These are phyloP conservation scores for Cephalopachus bancanus DNA, from an alignment of 2,797 vertebrate species.

Conservation along the genomic window DNA sequence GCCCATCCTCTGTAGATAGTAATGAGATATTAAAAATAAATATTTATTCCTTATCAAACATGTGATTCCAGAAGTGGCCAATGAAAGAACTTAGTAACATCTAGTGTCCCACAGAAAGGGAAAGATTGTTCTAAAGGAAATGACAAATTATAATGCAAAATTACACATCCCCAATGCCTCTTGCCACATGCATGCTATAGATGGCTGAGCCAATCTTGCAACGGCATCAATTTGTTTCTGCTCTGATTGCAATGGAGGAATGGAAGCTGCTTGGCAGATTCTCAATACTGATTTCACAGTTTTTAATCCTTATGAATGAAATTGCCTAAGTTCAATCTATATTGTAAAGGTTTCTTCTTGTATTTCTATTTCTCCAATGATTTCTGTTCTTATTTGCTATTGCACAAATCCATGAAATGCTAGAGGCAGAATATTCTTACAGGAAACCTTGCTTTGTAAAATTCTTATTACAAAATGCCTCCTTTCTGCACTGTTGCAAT, in stretches of 20 bases:
- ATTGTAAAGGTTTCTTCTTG: constrained; percentile 77
- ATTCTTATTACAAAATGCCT: constrained; percentile 70
- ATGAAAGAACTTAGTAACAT: neutral
- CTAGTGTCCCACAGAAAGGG: neutral
- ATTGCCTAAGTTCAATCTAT: constrained; percentile 78
- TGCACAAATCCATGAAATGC: constrained; percentile 68
- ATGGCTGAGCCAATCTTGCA: constrained; percentile 10
- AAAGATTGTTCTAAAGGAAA: constrained; percentile 50
- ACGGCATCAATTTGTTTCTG: constrained; percentile 43
- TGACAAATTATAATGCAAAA: neutral
- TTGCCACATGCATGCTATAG: neutral
- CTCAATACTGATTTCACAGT: constrained; percentile 72
- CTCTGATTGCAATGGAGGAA: constrained; percentile 54
- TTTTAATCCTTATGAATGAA: constrained; percentile 82
- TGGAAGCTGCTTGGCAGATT: constrained; percentile 73
- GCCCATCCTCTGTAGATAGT: neutral
- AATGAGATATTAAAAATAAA: constrained; percentile 28
- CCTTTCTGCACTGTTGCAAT: constrained; percentile 34
- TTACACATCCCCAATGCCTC: neutral
- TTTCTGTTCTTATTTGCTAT: constrained; percentile 76
- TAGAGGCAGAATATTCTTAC: constrained; percentile 72
- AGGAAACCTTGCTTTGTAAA: constrained; percentile 71
- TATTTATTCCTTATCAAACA: constrained; percentile 1
- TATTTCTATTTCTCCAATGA: constrained; percentile 75
- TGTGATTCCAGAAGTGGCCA: constrained; percentile 30